These are phyloP conservation scores for Mesorhabditis belari DNA, from an alignment of 2,888 invertebrate genomes.

Conservation along the genomic window DNA sequence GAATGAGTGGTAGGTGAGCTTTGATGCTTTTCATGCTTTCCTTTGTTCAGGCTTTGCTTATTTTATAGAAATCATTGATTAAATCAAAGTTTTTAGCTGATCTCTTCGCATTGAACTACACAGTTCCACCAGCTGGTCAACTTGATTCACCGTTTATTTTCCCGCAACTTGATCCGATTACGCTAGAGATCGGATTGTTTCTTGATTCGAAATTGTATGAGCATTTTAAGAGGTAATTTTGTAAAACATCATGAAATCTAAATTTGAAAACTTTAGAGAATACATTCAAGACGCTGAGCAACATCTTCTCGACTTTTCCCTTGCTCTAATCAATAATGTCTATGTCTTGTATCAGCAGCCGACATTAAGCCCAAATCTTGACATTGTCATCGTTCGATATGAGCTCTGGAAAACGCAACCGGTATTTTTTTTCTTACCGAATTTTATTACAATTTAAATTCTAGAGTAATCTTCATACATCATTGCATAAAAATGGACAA, in stretches of 20 bases:
- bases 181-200: conserved; percentile 50
- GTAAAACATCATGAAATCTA: too few relatives aligned
- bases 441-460: neutral
- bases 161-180: conserved; percentile 51
- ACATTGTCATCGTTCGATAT: conserved; percentile 50
- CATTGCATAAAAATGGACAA: conserved; percentile 50
- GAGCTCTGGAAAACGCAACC: conserved; percentile 53
- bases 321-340: conserved; percentile 52
- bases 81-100: neutral
- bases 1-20: too few relatives aligned
- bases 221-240: conserved; percentile 42
- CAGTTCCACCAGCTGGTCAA: conserved; percentile 45
- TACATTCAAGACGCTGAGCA: conserved; percentile 47
- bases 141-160: conserved; percentile 51
- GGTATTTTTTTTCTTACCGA: conserved; percentile 18
- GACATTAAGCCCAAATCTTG: conserved; percentile 46
- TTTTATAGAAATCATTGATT: too few relatives aligned
- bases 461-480: conserved; percentile 39
- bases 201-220: conserved; percentile 48
- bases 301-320: conserved; percentile 50
- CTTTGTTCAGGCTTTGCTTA: too few relatives aligned
- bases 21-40: too few relatives aligned
- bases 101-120: conserved; percentile 42
- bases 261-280: conserved; percentile 14
- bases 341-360: conserved; percentile 49